Conservation (phyloP, 2,113 vertebrate species). For the Rhinolophus sinicus region DNA sequence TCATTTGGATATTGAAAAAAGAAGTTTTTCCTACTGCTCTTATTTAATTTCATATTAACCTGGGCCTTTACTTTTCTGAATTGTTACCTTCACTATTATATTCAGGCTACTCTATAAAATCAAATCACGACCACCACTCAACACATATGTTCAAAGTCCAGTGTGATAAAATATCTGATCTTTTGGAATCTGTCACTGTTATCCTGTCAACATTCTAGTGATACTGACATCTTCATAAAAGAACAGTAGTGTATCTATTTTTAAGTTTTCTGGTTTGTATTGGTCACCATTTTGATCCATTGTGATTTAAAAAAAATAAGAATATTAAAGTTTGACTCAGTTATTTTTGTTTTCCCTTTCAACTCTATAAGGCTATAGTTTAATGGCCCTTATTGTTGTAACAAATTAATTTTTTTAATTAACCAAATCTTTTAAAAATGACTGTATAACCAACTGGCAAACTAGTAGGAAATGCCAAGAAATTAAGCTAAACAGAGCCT, state of each 20-base stretch:
- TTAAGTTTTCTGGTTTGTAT: conserved; percentile 17
- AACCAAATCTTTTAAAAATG: background rate
- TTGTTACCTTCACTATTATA: background rate
- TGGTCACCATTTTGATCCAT: background rate
- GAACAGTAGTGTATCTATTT: background rate
- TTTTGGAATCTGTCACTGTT: background rate
- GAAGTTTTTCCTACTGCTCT: background rate
- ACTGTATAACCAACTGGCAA: background rate
- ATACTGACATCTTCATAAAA: conserved; percentile 8
- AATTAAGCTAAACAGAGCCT: background rate
- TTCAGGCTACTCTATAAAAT: background rate
- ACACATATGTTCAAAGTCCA: background rate
- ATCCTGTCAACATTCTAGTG: background rate
- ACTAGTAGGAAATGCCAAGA: background rate
- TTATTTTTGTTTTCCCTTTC: conserved; percentile 21
- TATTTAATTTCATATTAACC: background rate
- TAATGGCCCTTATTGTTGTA: background rate
- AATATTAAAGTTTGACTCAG: background rate
- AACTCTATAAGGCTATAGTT: background rate
- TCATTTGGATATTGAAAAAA: background rate
- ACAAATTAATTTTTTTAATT: background rate
- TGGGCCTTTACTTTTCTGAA: background rate
- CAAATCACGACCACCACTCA: background rate
- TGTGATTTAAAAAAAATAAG: background rate
- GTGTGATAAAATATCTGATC: background rate